A percentile compares a stretch with the other conserved stretches of the same genome.
Conservation (phyloP, 2,113 vertebrate genomes). For the Ailurus styani region DNA sequence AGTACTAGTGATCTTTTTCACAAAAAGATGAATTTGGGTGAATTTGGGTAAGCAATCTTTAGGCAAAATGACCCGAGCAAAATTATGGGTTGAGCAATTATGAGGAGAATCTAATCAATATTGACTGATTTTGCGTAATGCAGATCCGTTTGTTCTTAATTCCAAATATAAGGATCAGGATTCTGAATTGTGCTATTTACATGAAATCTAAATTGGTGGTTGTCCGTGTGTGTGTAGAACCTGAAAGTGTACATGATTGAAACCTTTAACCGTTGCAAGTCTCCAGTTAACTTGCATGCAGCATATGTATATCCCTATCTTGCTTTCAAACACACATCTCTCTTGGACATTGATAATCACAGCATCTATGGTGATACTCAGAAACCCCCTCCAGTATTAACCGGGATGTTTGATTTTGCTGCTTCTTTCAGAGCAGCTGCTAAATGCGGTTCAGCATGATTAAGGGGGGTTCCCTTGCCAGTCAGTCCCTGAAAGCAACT, state of each 20-base stretch:
- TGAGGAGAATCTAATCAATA: not conserved
- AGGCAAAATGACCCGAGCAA: not conserved
- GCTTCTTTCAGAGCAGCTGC: not conserved
- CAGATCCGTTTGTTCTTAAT: not conserved
- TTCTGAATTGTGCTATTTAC: not conserved
- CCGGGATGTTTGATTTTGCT: not conserved
- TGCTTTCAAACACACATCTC: not conserved
- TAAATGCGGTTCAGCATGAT: not conserved
- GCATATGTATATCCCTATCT: not conserved
- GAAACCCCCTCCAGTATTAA: not conserved
- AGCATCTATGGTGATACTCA: not conserved
- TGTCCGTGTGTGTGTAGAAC: not conserved
- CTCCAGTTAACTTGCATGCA: not conserved
- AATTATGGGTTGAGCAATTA: not conserved
- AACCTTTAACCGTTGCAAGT: not conserved
- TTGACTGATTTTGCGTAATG: not conserved
- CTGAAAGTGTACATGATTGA: not conserved
- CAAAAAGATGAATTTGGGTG: not conserved
- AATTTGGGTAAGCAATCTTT: not conserved
- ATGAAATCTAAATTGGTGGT: not conserved
- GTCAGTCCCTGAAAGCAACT: not conserved
- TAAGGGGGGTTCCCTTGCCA: not conserved
- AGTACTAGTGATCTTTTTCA: not conserved
- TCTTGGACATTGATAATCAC: not conserved
- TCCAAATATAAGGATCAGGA: not conserved